Conservation (phyloP, 2,113 vertebrate genomes). For the Hiodon alosoides region DNA sequence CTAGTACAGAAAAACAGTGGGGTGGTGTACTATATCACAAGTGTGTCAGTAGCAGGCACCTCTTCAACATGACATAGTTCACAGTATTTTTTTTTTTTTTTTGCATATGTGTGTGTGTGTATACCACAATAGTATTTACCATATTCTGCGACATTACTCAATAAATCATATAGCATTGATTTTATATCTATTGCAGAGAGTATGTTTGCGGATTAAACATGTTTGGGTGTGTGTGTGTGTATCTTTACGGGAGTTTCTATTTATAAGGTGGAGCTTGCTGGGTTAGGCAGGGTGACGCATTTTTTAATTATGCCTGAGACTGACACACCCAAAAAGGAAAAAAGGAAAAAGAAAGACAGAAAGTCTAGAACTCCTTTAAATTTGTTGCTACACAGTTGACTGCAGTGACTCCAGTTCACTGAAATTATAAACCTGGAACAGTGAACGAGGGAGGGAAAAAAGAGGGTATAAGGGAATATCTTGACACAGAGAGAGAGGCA, state of each 20-base stretch:
- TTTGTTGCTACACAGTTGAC: background rate
- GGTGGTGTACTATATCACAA: no score
- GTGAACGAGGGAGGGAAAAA: background rate
- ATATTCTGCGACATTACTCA: background rate
- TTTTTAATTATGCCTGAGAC: constrained; percentile 18
- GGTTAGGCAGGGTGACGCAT: constrained; percentile 43
- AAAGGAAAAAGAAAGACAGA: background rate
- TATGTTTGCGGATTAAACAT: background rate
- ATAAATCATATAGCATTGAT: background rate
- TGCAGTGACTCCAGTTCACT: background rate
- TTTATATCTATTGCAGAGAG: background rate
- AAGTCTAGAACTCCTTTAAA: no score
- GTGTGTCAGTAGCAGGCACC: no score
- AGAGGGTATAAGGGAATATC: background rate
- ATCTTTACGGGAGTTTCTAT: constrained; percentile 31
- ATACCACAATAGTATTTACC: background rate
- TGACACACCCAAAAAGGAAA: constrained; percentile 16
- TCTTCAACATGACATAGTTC: no score
- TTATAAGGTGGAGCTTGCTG: constrained; percentile 34
- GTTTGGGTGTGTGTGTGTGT: background rate
- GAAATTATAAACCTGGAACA: background rate
- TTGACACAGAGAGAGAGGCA: background rate
- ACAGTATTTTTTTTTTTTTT: background rate
- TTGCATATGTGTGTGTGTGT: background rate
- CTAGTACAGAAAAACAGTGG: no score